These are phyloP conservation scores for Ophiothrix spiculata DNA, from an alignment of 35 echinoderm and acorn worm species.

Conservation along the genomic window DNA sequence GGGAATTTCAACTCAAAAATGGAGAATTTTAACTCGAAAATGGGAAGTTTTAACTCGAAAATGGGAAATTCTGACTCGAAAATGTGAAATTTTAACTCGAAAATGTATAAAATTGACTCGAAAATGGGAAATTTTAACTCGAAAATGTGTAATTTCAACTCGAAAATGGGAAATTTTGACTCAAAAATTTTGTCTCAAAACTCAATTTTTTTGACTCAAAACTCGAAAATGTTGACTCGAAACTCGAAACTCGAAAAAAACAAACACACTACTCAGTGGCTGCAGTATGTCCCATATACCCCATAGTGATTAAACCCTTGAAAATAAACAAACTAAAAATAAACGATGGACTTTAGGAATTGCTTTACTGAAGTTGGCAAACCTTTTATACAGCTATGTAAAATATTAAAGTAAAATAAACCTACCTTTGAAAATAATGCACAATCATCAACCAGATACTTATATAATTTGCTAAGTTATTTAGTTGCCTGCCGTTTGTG, in stretches of 20 bases:
- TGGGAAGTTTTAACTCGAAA: too few relatives aligned
- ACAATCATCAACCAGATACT: conserved; percentile 33
- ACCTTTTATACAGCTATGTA: neutral
- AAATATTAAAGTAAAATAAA: neutral
- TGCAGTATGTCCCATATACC: neutral
- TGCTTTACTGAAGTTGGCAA: neutral
- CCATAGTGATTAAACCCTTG: neutral
- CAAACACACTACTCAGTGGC: neutral
- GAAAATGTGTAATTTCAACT: too few relatives aligned
- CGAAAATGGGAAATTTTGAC: too few relatives aligned
- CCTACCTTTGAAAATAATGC: conserved; percentile 60
- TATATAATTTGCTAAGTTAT: conserved; percentile 12
- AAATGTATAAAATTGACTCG: too few relatives aligned
- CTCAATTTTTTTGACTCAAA: too few relatives aligned
- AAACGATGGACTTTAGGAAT: neutral
- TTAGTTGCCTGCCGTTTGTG: neutral
- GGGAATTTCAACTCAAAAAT: too few relatives aligned
- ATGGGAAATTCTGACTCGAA: too few relatives aligned
- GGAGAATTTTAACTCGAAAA: too few relatives aligned
- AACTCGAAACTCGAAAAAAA: neutral
- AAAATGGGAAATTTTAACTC: too few relatives aligned
- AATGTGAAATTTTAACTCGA: too few relatives aligned
- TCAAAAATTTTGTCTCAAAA: too few relatives aligned
- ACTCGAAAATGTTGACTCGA: too few relatives aligned
- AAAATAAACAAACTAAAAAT: neutral